Percentiles rank a stretch among this genome's conserved stretches.
These are phyloP conservation scores for Diprion similis DNA, from an alignment of 1,140 invertebrate species.

Conservation along the genomic window DNA sequence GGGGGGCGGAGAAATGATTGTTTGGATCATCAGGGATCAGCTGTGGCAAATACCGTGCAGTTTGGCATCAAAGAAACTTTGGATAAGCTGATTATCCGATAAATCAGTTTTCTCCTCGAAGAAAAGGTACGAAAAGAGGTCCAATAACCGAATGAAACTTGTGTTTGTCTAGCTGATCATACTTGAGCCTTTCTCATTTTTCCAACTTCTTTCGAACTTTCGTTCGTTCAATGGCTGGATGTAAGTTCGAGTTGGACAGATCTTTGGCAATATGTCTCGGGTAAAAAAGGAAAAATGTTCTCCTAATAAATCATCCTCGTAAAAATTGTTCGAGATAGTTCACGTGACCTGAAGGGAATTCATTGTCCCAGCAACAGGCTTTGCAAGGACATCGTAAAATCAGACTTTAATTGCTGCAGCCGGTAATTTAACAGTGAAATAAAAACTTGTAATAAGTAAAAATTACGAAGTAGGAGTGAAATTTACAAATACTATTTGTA, in stretches of 20 bases:
- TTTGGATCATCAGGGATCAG: background rate
- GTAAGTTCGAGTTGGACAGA: background rate
- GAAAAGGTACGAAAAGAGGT: background rate
- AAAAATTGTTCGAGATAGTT: background rate
- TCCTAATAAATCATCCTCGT: background rate
- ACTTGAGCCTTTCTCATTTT: background rate
- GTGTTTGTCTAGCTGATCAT: slow-evolving; percentile 2
- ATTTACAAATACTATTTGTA: no score
- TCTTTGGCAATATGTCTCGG: background rate
- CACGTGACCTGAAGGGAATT: background rate
- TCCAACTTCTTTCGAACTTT: background rate
- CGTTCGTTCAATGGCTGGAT: background rate
- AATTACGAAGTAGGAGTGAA: no score
- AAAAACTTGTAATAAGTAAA: no score
- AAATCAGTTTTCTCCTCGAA: background rate
- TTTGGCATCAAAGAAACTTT: background rate
- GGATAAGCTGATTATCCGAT: background rate
- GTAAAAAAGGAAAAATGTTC: background rate
- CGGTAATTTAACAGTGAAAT: no score
- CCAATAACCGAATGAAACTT: background rate
- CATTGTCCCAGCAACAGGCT: background rate
- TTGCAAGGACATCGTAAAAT: background rate
- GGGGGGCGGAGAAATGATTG: background rate
- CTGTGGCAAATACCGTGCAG: background rate
- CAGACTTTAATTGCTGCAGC: background rate